Base-by-base conservation (phyloP, 1,140 invertebrate species). In the Lineus longissimus region DNA sequence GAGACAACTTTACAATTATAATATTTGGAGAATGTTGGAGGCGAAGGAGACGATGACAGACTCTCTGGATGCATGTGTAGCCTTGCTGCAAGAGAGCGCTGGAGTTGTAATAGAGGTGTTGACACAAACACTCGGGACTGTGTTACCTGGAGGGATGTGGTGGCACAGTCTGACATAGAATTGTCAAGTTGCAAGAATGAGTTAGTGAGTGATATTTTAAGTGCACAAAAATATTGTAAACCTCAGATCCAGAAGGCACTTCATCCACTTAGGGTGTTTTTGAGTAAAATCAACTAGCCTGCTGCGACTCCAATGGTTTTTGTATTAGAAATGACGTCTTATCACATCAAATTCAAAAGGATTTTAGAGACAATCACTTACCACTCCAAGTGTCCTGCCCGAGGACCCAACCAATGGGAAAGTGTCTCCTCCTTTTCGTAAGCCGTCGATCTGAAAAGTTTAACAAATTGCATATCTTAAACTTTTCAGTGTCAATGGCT, bases 381-480 rank as follows among this genome's bases (percentile, higher is more conserved):
- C 73, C 71, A 69, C 70, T 60, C 73, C 75, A 31, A 72, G 59
- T 9, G 40, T 58, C 41, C 60, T 65, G 1, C 70, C 70, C 41
- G 68, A 68, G 45, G 55, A 56, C 11, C 70, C 70, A n/a, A 65
- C 31, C 36, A 76, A 36, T 45, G 62, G 61, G 25, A 74, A 73
- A 40, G 62, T 70, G 54, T 74, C 73, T 15, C 73, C 73, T 54
- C 67, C 71, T 19, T 71, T 66, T 19, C 65, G 64, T 30, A 76
- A 45, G 0, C 59, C 27, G 29, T 65, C 59, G 36, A 75, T 73
- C 69, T 73, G 58, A 36, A 67, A 67, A 22, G 13, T 59, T 22
- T 59, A 47, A 19, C 29, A 30, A 41, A n/a, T 15, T 36, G 33
- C 36, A 9, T 59, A 51, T 43, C 40, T 43, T 43, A 13, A 19